phyloP scores from a whole-genome alignment of 2,888 invertebrate species.

The Apoda limacodes region DNA sequence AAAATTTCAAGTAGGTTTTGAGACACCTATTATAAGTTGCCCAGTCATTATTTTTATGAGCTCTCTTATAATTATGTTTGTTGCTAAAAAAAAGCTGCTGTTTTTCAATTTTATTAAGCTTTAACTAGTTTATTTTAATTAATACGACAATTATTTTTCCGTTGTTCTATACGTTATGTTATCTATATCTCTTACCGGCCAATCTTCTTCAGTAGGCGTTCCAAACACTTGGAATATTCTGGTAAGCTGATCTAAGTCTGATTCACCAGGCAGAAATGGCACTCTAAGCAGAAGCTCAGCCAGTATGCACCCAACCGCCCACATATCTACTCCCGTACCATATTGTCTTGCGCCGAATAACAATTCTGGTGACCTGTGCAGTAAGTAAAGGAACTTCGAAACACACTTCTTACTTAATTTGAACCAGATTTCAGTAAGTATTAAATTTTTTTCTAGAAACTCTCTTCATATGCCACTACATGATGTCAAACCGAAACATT shows the following conservation, averaged over 20 bases:
- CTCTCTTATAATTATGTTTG: too few relatives aligned
- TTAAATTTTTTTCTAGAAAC: constrained; percentile 1
- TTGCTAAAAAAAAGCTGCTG: too few relatives aligned
- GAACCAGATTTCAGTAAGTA: neutral
- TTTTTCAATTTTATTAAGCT: too few relatives aligned
- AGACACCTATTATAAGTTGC: too few relatives aligned
- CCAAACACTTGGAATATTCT: constrained; percentile 96
- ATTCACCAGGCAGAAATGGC: constrained; percentile 96
- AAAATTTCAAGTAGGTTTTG: too few relatives aligned
- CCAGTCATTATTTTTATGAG: too few relatives aligned
- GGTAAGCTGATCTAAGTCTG: constrained; percentile 95
- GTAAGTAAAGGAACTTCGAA: too few relatives aligned
- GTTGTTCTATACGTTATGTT: too few relatives aligned
- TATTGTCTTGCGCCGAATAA: constrained; percentile 96
- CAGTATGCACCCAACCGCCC: constrained; percentile 98
- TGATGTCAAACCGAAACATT: too few relatives aligned
- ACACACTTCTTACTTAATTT: constrained; percentile 7
- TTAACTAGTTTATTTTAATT: too few relatives aligned
- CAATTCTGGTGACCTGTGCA: constrained; percentile 89
- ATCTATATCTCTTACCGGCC: constrained; percentile 84
- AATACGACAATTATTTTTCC: too few relatives aligned
- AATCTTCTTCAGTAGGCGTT: constrained; percentile 90
- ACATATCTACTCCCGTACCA: constrained; percentile 96
- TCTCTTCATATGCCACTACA: too few relatives aligned
- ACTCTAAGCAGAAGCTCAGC: constrained; percentile 92